Conservation (phyloP, 2,888 invertebrate species). For the Eristalis tenax region DNA sequence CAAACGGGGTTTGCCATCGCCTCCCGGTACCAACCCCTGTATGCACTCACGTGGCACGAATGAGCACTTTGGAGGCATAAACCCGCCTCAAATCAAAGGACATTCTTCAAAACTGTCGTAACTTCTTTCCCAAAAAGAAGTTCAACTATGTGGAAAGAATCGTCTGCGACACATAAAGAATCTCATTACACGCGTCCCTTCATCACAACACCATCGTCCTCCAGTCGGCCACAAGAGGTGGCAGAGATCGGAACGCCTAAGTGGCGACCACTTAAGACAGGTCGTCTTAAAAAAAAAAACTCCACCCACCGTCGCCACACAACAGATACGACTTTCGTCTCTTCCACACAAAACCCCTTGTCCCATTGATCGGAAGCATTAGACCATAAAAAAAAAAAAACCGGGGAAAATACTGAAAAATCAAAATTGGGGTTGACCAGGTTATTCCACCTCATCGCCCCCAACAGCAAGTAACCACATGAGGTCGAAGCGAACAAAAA, state of each 20-base stretch:
- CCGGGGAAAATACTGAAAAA: constrained; percentile 36
- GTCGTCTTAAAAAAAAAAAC: constrained; percentile 21
- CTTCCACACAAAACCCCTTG: neutral
- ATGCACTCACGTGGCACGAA: too few relatives aligned
- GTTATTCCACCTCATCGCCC: neutral
- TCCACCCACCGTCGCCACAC: neutral
- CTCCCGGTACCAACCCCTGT: too few relatives aligned
- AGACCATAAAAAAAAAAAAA: constrained; percentile 58
- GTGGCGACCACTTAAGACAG: constrained; percentile 36
- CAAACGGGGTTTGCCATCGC: too few relatives aligned
- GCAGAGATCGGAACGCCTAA: constrained; percentile 51
- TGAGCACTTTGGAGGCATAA: neutral
- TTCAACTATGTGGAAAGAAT: constrained; percentile 49
- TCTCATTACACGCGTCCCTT: constrained; percentile 27
- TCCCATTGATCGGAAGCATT: constrained; percentile 57
- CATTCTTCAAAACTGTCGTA: constrained; percentile 30
- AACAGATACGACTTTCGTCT: neutral
- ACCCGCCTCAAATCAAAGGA: constrained; percentile 26
- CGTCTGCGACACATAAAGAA: constrained; percentile 39
- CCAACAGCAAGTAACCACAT: constrained; percentile 65
- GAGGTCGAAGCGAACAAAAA: constrained; percentile 41
- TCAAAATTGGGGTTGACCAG: constrained; percentile 55
- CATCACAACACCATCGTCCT: neutral
- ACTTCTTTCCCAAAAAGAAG: constrained; percentile 14
- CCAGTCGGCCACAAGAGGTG: constrained; percentile 32